Base-by-base conservation (phyloP, 2,888 invertebrate species). In the Drosophila mayaguana region DNA sequence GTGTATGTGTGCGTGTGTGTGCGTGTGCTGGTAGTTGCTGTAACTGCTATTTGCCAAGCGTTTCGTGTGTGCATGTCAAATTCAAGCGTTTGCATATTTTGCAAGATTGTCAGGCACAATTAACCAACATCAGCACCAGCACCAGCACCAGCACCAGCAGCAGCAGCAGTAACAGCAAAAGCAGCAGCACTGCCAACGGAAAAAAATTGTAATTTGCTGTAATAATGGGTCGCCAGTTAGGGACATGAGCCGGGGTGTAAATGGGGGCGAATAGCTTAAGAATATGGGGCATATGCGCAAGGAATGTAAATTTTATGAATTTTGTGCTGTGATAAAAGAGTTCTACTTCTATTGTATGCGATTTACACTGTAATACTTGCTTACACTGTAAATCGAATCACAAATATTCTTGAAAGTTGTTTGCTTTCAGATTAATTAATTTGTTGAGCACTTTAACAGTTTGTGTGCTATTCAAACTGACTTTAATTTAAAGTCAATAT, bases 1-100 rank as follows among this genome's bases (percentile, higher is more conserved):
- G 48, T 78, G 63, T 64, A 62, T 45, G 65, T 38, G 50, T 43
- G 42, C 59, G 57, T 40, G 46, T 63, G 61, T 48, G 72, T 78
- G 66, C 57, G 62, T 46, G 66, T 77, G 65, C 63, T 74, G 74
- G 72, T 78, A 72, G 72, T 85, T 73, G 68, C 75, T 80, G 80
- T 79, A 74, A 68, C 78, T 79, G 83, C 80, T 89, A 87, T 85
- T 85, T 85, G 76, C 88, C 76, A 79, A 89, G 80, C 80, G 87
- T 89, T 87, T 85, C 85, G 88, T 85, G 84, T 85, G 88, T 85
- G 88, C 88, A 81, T 88, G 84, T 86, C 84, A 85, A 88, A 85
- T 85, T 85, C 84, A 85, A 85, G 83, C 84, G 83, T 83, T 85
- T 85, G 84, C 84, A 85, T 85, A 85, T 88, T 88, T 85, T 81